Base-by-base conservation (phyloP, 1,140 invertebrate genomes). In the Dinothrombium tinctorium region DNA sequence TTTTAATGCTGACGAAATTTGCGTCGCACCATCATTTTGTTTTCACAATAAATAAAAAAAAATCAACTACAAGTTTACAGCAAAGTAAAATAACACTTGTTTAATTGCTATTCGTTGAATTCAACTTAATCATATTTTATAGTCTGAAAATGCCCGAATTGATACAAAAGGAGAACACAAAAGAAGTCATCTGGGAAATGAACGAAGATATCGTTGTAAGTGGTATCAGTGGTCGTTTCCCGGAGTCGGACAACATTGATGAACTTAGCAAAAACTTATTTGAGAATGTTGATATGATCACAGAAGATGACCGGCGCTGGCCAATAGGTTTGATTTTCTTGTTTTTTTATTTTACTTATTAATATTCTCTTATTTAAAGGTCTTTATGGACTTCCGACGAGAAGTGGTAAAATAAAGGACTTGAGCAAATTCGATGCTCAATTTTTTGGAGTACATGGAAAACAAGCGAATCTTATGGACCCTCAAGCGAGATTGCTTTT, bases 401-500 rank as follows among this genome's bases (percentile, higher is more conserved):
- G 86, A 45, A 73, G 69, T 52, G 89, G 86, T 32, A 92, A 90
- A 62, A 54, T 96, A 1, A 90, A 89, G 57, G 73, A 90, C 46
- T 49, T 96, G 25, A 59, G 65, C 25, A 72, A 73, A 50, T 92
- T 52, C 52, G 86, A 92, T 57, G 77, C 81, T 4, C 69, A 74
- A n/a, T 90, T 87, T 57, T 92, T 94, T 60, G 78, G 81, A 31
- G 79, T 92, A 3, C 78, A 86, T 55, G 72, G 54, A 1, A 89
- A 90, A 61, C 83, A 94, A 57, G 86, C 86, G 0, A 66, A 90
- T 51, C 23, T 40, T n/a, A 95, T 96, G 87, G 89, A 95, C 57
- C 89, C 90, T 4, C 82, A 94, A 58, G 60, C 94, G 26, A 65
- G 89, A 46, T 65, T 94, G 50, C 59, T 96, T 20, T 65, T 96